Evolutionary conservation across 2,113 vertebrate genomes (phyloP), one percentile per base, ranked within the genome.

Genomic region (Leptodactylus fuscus): DNA sequence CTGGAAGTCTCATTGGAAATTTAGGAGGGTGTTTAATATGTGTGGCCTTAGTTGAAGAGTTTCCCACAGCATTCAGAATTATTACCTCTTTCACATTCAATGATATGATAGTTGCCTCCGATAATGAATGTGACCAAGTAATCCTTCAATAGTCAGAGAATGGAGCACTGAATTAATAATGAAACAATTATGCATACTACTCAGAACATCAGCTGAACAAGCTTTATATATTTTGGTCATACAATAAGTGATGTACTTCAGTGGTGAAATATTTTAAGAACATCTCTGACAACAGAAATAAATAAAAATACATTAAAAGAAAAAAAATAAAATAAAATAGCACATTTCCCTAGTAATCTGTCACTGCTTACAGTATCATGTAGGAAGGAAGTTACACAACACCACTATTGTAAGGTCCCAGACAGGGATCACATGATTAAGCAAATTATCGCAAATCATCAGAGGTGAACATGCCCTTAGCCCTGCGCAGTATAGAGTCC

Each of bases 401-500:
- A 44, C 22, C 34, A 55, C 29, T 16, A 60, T n/a, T 48, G 41
- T 15, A 73, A 51, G 10, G 12, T 41, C 10, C 27, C 27, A 49
- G 7, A 49, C 44, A 3, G 27, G 0, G n/a, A 62, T 80, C 5
- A 0, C 36, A 29, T 0, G 7, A 46, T 11, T 16, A 16, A 12
- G 8, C 2, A 48, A 0, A 60, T 90, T 95, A 99, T 87, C 96
- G 96, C 91, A 98, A 94, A 89, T 98, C 97, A 0, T 98, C 97
- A 0, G 97, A 95, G 0, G 93, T 96, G 81, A 98, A 99, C 97
- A 99, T 97, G 91, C 97, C 97, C 90, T 94, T 95, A 89, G 97
- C 97, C 0, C 97, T 94, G 73, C 97, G 96, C 69, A 98, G 91
- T 89, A 98, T 98, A 81, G 97, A 98, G 93, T 99, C 97, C 93